These are phyloP conservation scores for Caenorhabditis remanei DNA, from an alignment of 1,140 invertebrate species.

Conservation along the genomic window DNA sequence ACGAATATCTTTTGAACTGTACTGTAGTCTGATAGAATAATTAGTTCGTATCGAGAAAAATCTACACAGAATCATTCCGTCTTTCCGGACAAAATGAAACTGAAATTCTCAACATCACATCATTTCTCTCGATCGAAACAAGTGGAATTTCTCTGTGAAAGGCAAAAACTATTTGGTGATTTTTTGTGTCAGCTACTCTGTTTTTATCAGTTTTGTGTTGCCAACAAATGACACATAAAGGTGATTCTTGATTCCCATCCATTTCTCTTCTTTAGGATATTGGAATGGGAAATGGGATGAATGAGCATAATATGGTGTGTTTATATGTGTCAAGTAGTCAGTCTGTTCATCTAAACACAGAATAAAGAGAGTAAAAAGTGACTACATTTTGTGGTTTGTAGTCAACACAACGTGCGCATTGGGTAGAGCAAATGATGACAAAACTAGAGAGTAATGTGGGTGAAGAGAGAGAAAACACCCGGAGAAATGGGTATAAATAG, in stretches of 20 bases:
- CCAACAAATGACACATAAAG: not conserved
- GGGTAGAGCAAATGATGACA: constrained; percentile 41
- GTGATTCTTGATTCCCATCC: not conserved
- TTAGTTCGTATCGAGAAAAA: too few relatives aligned
- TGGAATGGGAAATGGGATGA: not conserved
- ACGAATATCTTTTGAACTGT: too few relatives aligned
- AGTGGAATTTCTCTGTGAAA: not conserved
- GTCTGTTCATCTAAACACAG: not conserved
- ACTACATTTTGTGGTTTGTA: constrained; percentile 31
- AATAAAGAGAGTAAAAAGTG: not conserved
- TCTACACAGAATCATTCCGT: too few relatives aligned
- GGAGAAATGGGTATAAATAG: constrained; percentile 44
- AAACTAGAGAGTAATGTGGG: not conserved
- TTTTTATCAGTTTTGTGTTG: not conserved
- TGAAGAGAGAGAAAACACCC: not conserved
- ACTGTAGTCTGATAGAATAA: too few relatives aligned
- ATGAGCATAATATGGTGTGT: not conserved
- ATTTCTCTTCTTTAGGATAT: not conserved
- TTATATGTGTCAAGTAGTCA: not conserved
- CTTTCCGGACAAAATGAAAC: too few relatives aligned
- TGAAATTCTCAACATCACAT: too few relatives aligned
- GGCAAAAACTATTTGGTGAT: not conserved
- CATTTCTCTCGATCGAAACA: not conserved
- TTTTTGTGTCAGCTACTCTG: constrained; percentile 9
- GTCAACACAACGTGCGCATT: not conserved